Percentiles rank a stretch among this genome's conserved stretches.
These are phyloP conservation scores for Halictus ligatus DNA, from an alignment of 2,888 invertebrate genomes.

Conservation along the genomic window DNA sequence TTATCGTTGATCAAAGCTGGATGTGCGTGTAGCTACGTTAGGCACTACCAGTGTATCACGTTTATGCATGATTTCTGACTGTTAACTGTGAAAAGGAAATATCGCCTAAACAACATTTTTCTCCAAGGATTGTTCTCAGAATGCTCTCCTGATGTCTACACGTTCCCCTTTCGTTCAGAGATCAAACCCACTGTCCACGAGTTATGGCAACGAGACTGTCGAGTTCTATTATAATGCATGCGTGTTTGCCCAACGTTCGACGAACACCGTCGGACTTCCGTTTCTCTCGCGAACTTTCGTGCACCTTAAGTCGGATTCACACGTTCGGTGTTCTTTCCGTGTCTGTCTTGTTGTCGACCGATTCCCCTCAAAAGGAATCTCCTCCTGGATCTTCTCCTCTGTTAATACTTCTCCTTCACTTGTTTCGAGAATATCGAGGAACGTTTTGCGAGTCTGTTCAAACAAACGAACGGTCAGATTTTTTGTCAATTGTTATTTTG, in stretches of 20 bases:
- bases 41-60: conserved; percentile 26
- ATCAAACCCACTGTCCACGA: not conserved
- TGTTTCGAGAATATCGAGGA: not conserved
- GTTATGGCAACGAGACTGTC: not conserved
- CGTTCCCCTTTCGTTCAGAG: not conserved
- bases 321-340: conserved; percentile 2
- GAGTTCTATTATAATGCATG: conserved; percentile 5
- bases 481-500: not conserved
- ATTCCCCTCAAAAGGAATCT: not conserved
- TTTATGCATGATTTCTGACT: conserved; percentile 36
- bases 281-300: not conserved
- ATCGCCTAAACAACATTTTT: not conserved
- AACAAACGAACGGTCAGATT: not conserved
- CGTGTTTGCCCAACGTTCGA: not conserved
- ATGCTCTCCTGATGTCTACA: not conserved
- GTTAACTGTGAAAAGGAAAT: not conserved
- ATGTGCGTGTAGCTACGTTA: conserved; percentile 46
- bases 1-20: conserved; percentile 61
- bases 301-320: conserved; percentile 37
- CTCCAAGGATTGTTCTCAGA: conserved; percentile 15
- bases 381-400: not conserved
- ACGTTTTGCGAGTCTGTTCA: not conserved
- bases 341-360: not conserved
- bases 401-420: not conserved
- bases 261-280: not conserved